Conservation (phyloP, 2,888 invertebrate species). For the Pyrrhosoma nymphula region DNA sequence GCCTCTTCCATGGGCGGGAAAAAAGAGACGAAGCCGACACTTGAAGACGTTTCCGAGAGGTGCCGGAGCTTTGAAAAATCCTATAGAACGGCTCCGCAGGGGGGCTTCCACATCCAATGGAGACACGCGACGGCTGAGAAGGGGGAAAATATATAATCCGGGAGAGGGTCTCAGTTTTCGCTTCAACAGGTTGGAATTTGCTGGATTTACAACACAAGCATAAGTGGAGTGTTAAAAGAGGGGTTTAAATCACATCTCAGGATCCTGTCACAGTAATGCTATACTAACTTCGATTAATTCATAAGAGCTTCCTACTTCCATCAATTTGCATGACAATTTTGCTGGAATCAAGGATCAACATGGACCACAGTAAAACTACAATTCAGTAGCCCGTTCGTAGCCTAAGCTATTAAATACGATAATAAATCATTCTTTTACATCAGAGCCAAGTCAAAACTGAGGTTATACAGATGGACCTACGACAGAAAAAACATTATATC, state of each 20-base stretch:
- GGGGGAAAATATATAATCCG: background rate
- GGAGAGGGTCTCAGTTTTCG: slow-evolving; percentile 3
- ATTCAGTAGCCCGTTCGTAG: too few relatives aligned
- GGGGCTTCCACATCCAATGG: background rate
- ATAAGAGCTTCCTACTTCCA: too few relatives aligned
- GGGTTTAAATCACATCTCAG: background rate
- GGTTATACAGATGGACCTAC: too few relatives aligned
- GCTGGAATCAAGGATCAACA: too few relatives aligned
- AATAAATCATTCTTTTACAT: too few relatives aligned
- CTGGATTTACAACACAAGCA: background rate
- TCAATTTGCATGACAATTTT: too few relatives aligned
- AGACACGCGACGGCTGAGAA: background rate
- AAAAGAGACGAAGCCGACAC: background rate
- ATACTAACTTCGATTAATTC: too few relatives aligned
- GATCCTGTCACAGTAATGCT: background rate
- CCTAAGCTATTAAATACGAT: too few relatives aligned
- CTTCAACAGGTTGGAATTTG: slow-evolving; percentile 30
- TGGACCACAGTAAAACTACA: too few relatives aligned
- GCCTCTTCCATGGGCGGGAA: background rate
- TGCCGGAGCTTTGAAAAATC: background rate
- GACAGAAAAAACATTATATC: too few relatives aligned
- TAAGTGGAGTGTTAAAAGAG: background rate
- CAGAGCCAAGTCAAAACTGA: too few relatives aligned
- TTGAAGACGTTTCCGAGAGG: background rate
- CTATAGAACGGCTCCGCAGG: background rate